Percentiles rank a stretch among this genome's conserved stretches.
These are phyloP conservation scores for Embidobia sp. DNA, from an alignment of 2,888 invertebrate genomes.

Conservation along the genomic window DNA sequence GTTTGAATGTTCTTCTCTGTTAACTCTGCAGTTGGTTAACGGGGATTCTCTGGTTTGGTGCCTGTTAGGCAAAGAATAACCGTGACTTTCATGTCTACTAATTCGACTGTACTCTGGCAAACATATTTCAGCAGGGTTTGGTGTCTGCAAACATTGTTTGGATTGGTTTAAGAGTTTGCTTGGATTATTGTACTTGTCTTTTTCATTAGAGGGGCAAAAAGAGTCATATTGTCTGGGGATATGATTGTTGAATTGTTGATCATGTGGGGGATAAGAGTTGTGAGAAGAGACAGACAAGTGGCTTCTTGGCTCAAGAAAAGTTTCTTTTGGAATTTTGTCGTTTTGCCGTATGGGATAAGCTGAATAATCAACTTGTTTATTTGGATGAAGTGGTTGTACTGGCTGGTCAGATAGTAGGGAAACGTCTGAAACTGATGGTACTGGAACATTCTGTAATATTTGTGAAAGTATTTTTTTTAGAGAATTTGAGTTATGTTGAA, in stretches of 20 bases:
- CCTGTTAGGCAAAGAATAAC: not conserved
- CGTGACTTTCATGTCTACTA: not conserved
- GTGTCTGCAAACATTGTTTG: not conserved
- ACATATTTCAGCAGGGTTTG: not conserved
- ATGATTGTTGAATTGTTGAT: no score
- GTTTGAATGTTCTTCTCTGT: no score
- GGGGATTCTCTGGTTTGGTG: no score
- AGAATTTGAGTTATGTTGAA: no score
- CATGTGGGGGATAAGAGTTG: no score
- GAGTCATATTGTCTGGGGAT: not conserved
- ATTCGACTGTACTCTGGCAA: slow-evolving; percentile 20
- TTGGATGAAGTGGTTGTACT: slow-evolving; percentile 8
- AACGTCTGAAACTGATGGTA: slow-evolving; percentile 75
- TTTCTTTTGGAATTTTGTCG: no score
- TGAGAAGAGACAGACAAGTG: no score
- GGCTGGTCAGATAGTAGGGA: slow-evolving; percentile 76
- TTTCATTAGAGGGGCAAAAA: not conserved
- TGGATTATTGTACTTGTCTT: not conserved
- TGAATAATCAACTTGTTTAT: not conserved
- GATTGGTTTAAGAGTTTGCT: not conserved
- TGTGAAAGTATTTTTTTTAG: not conserved
- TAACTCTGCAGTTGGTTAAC: no score
- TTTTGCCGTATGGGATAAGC: no score
- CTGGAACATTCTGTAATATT: slow-evolving; percentile 68
- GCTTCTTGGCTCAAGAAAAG: no score